phyloP scores from a whole-genome alignment of 2,888 invertebrate species.

The Drosophila leonis region DNA sequence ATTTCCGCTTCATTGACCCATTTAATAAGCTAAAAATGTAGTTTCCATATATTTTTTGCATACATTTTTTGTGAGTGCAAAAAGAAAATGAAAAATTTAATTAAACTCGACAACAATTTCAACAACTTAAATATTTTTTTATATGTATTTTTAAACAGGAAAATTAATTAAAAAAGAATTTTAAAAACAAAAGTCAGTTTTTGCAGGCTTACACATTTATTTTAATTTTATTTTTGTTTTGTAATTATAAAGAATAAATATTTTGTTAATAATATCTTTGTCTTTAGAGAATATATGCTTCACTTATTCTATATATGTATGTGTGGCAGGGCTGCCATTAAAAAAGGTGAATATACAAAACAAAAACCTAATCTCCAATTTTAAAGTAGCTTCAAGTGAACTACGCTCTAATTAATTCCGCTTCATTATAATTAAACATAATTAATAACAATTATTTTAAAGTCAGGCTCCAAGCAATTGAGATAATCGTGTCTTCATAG shows the following conservation, averaged over 20 bases:
- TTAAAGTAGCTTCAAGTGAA: not conserved
- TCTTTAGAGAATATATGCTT: not conserved
- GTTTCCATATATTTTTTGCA: not conserved
- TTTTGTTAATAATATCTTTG: not conserved
- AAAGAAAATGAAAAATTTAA: not conserved
- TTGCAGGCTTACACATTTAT: not conserved
- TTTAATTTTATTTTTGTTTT: not conserved
- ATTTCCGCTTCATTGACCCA: constrained; percentile 45
- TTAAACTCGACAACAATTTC: not conserved
- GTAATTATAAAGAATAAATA: not conserved
- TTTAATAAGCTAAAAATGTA: not conserved
- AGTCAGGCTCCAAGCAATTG: not conserved
- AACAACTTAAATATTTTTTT: not conserved
- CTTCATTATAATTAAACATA: constrained; percentile 11
- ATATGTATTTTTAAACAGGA: too few species aligned
- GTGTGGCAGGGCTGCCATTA: not conserved
- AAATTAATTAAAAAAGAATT: too few species aligned
- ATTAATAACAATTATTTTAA: constrained; percentile 10
- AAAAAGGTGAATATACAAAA: not conserved
- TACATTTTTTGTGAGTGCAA: too few species aligned
- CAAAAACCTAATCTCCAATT: not conserved
- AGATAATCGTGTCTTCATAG: constrained; percentile 2
- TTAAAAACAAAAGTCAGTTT: too few species aligned
- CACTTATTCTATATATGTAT: not conserved
- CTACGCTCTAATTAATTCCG: constrained; percentile 17